A percentile compares a stretch with the other conserved stretches of the same genome.
These are phyloP conservation scores for Philereme vetulata DNA, from an alignment of 2,888 invertebrate genomes.

Conservation along the genomic window DNA sequence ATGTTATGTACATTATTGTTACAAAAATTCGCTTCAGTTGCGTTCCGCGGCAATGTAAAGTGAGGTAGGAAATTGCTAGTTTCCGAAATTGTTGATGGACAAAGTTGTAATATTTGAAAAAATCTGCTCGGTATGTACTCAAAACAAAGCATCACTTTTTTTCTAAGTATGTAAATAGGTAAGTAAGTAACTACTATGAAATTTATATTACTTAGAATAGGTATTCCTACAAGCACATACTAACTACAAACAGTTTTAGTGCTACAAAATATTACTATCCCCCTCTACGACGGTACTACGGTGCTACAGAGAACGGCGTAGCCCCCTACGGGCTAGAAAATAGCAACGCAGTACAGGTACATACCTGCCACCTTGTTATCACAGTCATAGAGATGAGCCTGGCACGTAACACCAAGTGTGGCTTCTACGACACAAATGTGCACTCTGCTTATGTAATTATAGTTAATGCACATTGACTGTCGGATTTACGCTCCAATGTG, in stretches of 20 bases:
- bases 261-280: background rate
- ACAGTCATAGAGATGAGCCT: slow-evolving; percentile 45
- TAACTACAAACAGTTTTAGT: background rate
- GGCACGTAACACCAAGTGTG: slow-evolving; percentile 43
- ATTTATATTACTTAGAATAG: too few species aligned
- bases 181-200: too few species aligned
- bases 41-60: too few species aligned
- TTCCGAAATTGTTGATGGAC: too few species aligned
- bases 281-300: slow-evolving; percentile 5
- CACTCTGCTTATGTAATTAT: slow-evolving; percentile 59
- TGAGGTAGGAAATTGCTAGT: too few species aligned
- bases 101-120: slow-evolving; percentile 13
- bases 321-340: slow-evolving; percentile 3
- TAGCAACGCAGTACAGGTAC: slow-evolving; percentile 2
- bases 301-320: slow-evolving; percentile 2
- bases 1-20: too few species aligned
- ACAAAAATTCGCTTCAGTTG: too few species aligned
- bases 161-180: too few species aligned
- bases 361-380: slow-evolving; percentile 47
- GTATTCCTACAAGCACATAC: background rate
- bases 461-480: slow-evolving; percentile 53
- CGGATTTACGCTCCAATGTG: slow-evolving; percentile 42
- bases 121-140: slow-evolving; percentile 30
- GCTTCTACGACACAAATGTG: slow-evolving; percentile 52
- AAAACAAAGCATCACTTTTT: too few species aligned